Percentiles rank a stretch among this genome's conserved stretches.
Evolutionary conservation across 2,888 invertebrate genomes (phyloP).

Genomic region (Brenthis hecate): DNA sequence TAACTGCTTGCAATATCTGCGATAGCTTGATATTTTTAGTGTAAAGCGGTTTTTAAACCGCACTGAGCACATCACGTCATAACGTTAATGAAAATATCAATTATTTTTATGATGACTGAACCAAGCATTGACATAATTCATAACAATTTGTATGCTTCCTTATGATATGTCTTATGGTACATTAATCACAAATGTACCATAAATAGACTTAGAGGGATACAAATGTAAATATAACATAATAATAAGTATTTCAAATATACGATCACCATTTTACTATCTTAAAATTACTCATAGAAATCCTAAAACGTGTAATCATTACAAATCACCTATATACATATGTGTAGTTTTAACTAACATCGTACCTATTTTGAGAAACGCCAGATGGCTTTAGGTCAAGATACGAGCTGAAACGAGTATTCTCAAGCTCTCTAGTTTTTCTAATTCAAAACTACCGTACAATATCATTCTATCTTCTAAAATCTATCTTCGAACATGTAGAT

Average conservation of each 20-base stretch:
- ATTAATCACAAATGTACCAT: too few relatives aligned
- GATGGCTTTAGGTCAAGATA: conserved; percentile 1
- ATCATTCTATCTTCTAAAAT: too few relatives aligned
- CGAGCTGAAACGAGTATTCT: too few relatives aligned
- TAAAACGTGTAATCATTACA: neutral
- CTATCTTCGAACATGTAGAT: too few relatives aligned
- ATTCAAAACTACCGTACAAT: too few relatives aligned
- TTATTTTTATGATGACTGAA: conserved; percentile 15
- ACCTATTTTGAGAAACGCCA: conserved; percentile 25
- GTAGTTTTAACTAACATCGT: conserved; percentile 15
- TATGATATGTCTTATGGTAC: neutral
- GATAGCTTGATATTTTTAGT: conserved; percentile 9
- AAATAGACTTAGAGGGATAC: too few relatives aligned
- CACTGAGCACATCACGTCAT: conserved; percentile 3
- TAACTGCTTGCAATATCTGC: neutral
- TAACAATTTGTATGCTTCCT: neutral
- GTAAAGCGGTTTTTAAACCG: conserved; percentile 11
- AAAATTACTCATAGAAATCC: neutral
- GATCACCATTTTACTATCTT: neutral
- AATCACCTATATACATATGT: neutral
- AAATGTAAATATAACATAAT: too few relatives aligned
- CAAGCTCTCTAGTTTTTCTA: too few relatives aligned
- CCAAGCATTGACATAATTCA: conserved; percentile 1
- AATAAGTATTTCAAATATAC: too few relatives aligned
- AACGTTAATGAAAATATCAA: conserved; percentile 11